These are phyloP conservation scores for Hermodice carunculata DNA, from an alignment of 2,888 invertebrate genomes.

Conservation along the genomic window DNA sequence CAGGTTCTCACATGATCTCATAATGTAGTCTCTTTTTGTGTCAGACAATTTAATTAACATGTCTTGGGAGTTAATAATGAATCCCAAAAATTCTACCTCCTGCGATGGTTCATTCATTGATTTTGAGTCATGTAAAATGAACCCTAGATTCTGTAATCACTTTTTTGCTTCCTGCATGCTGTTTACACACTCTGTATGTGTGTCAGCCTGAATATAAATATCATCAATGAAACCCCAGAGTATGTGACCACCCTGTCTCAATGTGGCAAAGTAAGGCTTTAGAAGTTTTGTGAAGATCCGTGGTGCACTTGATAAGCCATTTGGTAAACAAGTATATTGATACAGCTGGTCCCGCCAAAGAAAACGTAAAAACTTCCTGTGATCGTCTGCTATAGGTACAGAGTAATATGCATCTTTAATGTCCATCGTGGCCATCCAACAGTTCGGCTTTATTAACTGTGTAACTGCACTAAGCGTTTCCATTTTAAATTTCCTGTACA, in stretches of 20 bases:
- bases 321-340: background rate
- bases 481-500: constrained; percentile 8
- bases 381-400: background rate
- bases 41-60: background rate
- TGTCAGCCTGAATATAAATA: background rate
- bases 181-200: background rate
- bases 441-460: background rate
- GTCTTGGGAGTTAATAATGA: background rate
- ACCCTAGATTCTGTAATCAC: background rate
- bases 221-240: constrained; percentile 1
- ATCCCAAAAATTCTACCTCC: background rate
- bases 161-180: background rate
- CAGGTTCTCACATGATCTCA: background rate
- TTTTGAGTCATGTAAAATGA: background rate
- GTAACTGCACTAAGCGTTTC: background rate
- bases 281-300: constrained; percentile 2
- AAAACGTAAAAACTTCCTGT: background rate
- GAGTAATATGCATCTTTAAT: constrained; percentile 1
- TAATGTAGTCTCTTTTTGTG: background rate
- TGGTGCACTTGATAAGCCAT: constrained; percentile 3
- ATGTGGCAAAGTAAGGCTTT: background rate
- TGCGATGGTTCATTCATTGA: background rate
- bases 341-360: background rate
- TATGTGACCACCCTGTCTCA: background rate
- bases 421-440: background rate